Evolutionary conservation across 2,113 vertebrate species (phyloP), one percentile per base, ranked within the genome.

Genomic region (Oceanodroma tethys): DNA sequence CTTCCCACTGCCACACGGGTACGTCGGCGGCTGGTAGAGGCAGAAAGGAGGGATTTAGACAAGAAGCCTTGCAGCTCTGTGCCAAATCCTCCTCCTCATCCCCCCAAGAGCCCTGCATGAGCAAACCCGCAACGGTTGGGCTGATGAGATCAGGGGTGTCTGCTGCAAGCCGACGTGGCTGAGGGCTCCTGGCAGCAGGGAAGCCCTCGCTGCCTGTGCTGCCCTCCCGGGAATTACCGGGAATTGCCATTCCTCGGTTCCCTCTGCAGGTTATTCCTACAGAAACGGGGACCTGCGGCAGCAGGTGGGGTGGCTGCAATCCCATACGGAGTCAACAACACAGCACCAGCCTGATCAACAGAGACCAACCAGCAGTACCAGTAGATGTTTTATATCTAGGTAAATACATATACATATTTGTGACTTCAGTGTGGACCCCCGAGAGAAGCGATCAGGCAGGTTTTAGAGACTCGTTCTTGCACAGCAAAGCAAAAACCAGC

Each of bases 401-500:
- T 25, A 40, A 68, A 79, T 10, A 25, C 11, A 42, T 2, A 3
- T 0, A 6, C 3, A 0, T 0, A 2, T 4, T 3, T 52, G 45
- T 26, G 45, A 18, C n/a, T 40, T 18, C 34, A 8, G 21, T 1
- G 5, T 1, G 7, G 56, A 43, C 15, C 30, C 59, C n/a, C 2
- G 1, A 40, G 40, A 72, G 34, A 59, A 29, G 6, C 0, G 3
- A 52, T 30, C 47, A 81, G 25, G 16, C n/a, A 56, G 36, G 25
- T n/a, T 81, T 53, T 13, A 75, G 43, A 74, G 52, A 23, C n/a
- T 60, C 55, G 19, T 2, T 16, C 43, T n/a, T 15, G 19, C 62
- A 36, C 16, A 50, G 30, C 8, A 75, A 81, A 90, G 45, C 40
- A 45, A 70, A 71, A 70, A 0, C 5, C 42, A 68, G 58, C 34